phyloP scores from a whole-genome alignment of 1,140 invertebrate species.

The Calephelis virginiensis region DNA sequence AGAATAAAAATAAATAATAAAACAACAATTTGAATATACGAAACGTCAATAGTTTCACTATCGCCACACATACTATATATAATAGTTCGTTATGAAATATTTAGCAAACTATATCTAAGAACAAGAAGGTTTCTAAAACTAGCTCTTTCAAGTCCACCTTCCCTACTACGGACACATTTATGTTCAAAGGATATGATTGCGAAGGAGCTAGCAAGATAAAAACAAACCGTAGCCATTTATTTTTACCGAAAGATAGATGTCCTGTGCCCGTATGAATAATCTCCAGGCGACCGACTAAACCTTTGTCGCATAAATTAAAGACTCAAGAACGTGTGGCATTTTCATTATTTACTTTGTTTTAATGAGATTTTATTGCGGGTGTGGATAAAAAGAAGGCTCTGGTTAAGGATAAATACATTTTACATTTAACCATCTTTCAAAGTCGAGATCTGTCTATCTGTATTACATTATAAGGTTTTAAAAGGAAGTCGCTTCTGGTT shows the following conservation, averaged over 20 bases:
- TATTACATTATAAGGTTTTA: not conserved
- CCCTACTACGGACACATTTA: not conserved
- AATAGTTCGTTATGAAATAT: too few species aligned
- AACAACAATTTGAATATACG: too few species aligned
- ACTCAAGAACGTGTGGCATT: constrained; percentile 28
- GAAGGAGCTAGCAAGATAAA: constrained; percentile 20
- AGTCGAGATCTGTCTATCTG: constrained; percentile 14
- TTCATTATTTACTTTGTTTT: constrained; percentile 39
- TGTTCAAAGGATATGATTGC: constrained; percentile 10
- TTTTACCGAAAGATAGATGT: constrained; percentile 34
- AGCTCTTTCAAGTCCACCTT: too few species aligned
- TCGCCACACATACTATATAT: too few species aligned
- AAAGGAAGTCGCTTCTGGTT: constrained; percentile 1
- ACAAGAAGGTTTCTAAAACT: too few species aligned
- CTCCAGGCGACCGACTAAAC: constrained; percentile 21
- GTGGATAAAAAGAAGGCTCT: constrained; percentile 14
- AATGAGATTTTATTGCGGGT: constrained; percentile 37
- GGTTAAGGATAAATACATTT: constrained; percentile 6
- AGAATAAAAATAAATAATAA: too few species aligned
- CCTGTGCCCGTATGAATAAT: constrained; percentile 34
- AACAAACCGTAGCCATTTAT: constrained; percentile 20
- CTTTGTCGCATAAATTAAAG: constrained; percentile 37
- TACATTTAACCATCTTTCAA: constrained; percentile 26
- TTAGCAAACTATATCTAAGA: too few species aligned
- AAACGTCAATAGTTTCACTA: too few species aligned